These are phyloP conservation scores for Hippocampus mohnikei DNA, from an alignment of 2,113 vertebrate species.

Conservation along the genomic window DNA sequence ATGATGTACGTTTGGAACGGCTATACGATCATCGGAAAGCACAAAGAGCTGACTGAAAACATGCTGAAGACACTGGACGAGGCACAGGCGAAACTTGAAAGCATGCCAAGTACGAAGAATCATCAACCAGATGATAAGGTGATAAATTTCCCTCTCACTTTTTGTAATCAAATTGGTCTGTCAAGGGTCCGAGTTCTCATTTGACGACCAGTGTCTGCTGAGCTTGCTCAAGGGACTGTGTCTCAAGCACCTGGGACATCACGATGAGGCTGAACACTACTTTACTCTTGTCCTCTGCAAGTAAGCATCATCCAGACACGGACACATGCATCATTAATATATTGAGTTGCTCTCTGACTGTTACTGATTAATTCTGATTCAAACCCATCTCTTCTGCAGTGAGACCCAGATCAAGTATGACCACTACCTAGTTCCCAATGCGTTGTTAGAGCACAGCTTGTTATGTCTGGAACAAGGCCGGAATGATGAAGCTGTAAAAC, in stretches of 20 bases:
- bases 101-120: conserved; percentile 74
- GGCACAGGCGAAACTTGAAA: conserved; percentile 80
- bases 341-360: background rate
- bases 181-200: conserved; percentile 81
- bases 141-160: background rate
- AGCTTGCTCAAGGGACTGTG: conserved; percentile 91
- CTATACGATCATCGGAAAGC: conserved; percentile 93
- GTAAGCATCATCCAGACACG: conserved; percentile 68
- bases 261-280: conserved; percentile 86
- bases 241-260: conserved; percentile 87
- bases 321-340: background rate
- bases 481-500: conserved; percentile 83
- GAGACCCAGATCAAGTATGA: conserved; percentile 94
- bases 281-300: conserved; percentile 88
- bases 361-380: background rate
- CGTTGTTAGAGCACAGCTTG: conserved; percentile 86
- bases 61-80: conserved; percentile 87
- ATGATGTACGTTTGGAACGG: conserved; percentile 99
- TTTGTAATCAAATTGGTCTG: background rate
- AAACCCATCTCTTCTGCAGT: conserved; percentile 62
- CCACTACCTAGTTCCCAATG: conserved; percentile 94
- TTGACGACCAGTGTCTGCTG: conserved; percentile 88
- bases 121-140: background rate
- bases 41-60: conserved; percentile 85
- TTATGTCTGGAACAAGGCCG: conserved; percentile 86